Evolutionary conservation across 1,140 invertebrate species (phyloP).

Genomic region (Brachionus paranguensis): DNA sequence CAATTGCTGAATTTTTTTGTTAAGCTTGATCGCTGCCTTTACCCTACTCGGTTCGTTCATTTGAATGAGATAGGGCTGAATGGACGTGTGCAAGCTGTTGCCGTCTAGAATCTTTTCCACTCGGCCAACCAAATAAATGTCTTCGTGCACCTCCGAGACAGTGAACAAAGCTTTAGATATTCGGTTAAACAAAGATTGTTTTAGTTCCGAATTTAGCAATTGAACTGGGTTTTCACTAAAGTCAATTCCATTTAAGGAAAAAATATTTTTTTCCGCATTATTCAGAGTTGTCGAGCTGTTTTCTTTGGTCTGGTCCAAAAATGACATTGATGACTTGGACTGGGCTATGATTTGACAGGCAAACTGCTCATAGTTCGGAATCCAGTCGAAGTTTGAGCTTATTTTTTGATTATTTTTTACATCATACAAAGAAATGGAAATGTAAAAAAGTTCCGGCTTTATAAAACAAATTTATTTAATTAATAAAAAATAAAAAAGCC

Average conservation of each 20-base stretch:
- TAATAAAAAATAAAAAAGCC: background rate
- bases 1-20: constrained; percentile 38
- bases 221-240: background rate
- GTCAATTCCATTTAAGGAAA: background rate
- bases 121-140: constrained; percentile 20
- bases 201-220: background rate
- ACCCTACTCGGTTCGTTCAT: constrained; percentile 33
- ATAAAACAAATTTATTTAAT: background rate
- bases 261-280: background rate
- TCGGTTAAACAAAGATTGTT: background rate
- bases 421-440: background rate
- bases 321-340: background rate
- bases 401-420: constrained; percentile 26
- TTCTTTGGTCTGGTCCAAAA: background rate
- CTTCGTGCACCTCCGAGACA: background rate
- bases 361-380: constrained; percentile 25
- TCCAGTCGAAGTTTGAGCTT: constrained; percentile 37
- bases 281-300: background rate
- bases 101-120: constrained; percentile 23
- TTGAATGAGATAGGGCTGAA: constrained; percentile 39
- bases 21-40: constrained; percentile 29
- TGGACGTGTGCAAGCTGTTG: background rate
- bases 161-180: constrained; percentile 29
- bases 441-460: constrained; percentile 18
- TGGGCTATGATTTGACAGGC: background rate